These are phyloP conservation scores for Hydrozoanthus gracilis DNA, from an alignment of 92 coral and sea anemone species.

Conservation along the genomic window DNA sequence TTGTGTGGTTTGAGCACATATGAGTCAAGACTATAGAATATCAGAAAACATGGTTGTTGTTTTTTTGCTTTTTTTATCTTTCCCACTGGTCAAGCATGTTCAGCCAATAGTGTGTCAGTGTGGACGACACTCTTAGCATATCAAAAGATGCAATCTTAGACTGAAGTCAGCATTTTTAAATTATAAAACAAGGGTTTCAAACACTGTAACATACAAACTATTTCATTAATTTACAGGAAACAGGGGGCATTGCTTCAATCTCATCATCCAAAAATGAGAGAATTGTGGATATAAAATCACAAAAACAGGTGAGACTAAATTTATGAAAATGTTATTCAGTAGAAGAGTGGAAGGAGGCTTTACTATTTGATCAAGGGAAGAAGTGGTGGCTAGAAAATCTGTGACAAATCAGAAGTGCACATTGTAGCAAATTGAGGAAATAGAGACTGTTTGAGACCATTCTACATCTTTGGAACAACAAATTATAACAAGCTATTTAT, in stretches of 20 bases:
- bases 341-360: constrained; percentile 3
- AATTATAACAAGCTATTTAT: constrained; percentile 5
- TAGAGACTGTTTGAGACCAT: constrained; percentile 7
- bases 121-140: too few species aligned
- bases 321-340: constrained; percentile 3
- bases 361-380: constrained; percentile 10
- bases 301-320: constrained; percentile 12
- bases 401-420: constrained; percentile 8
- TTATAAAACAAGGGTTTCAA: too few species aligned
- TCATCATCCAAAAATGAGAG: constrained; percentile 10
- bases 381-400: constrained; percentile 11
- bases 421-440: constrained; percentile 10
- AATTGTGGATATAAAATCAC: constrained; percentile 15
- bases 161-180: too few species aligned
- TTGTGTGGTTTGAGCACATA: neutral
- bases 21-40: too few species aligned
- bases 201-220: constrained; percentile 3
- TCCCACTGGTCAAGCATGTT: too few species aligned
- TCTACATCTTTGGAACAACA: constrained; percentile 2
- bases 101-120: too few species aligned
- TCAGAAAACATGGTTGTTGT: too few species aligned
- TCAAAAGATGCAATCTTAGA: too few species aligned
- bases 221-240: constrained; percentile 14
- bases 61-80: too few species aligned
- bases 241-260: constrained; percentile 12